Evolutionary conservation across 2,113 vertebrate species (phyloP).

Genomic region (Zosterops pallidus): DNA sequence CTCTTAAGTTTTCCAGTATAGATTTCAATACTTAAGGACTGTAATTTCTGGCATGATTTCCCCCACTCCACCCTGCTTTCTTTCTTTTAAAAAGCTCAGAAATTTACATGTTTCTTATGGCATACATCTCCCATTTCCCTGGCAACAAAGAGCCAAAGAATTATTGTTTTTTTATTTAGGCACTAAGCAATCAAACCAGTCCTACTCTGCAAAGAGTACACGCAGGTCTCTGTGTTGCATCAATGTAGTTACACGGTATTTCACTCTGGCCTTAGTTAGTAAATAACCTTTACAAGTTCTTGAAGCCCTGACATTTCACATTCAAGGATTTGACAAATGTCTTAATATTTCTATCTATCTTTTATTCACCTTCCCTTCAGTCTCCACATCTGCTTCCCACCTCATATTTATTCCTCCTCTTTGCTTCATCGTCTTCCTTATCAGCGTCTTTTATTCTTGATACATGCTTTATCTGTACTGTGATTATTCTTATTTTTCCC

Average conservation of each 20-base stretch:
- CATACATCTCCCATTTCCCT: slow-evolving; percentile 30
- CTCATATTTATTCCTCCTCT: slow-evolving; percentile 26
- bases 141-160: slow-evolving; percentile 32
- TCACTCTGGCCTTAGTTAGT: background rate
- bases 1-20: background rate
- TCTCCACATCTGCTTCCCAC: background rate
- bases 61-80: background rate
- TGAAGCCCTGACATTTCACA: slow-evolving; percentile 5
- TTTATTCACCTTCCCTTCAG: background rate
- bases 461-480: background rate
- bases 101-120: slow-evolving; percentile 11
- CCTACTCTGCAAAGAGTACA: background rate
- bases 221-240: background rate
- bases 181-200: background rate
- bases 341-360: slow-evolving; percentile 46
- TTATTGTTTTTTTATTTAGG: slow-evolving; percentile 8
- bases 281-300: slow-evolving; percentile 49
- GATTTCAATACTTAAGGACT: background rate
- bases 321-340: slow-evolving; percentile 40
- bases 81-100: background rate
- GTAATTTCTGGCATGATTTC: background rate
- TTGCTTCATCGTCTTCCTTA: slow-evolving; percentile 25
- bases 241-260: background rate
- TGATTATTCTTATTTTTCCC: background rate
- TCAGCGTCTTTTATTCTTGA: background rate